Evolutionary conservation across 2,113 vertebrate genomes (phyloP).

Genomic region (Capreolus pygargus): DNA sequence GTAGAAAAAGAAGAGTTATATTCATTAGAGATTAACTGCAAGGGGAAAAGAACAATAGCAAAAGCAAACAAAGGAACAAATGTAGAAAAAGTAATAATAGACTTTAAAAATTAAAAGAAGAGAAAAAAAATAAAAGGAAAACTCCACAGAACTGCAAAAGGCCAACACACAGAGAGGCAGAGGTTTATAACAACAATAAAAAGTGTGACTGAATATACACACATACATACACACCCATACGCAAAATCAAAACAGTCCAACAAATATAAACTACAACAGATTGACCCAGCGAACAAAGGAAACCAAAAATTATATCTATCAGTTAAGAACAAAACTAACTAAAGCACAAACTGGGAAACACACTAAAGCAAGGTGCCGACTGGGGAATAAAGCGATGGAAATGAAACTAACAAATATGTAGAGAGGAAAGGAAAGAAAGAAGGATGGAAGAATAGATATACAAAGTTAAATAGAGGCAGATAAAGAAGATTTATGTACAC

Average conservation of each 20-base stretch:
- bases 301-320: accelerated
- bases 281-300: not conserved
- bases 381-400: accelerated
- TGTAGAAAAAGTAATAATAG: too few species aligned
- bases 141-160: too few species aligned
- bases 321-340: not conserved
- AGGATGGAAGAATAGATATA: accelerated
- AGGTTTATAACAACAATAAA: too few species aligned
- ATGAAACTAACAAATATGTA: not conserved
- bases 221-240: too few species aligned
- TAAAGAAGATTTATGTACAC: accelerated
- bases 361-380: accelerated
- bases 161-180: too few species aligned
- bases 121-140: too few species aligned
- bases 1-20: too few species aligned
- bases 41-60: too few species aligned
- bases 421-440: not conserved
- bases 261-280: accelerated
- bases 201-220: too few species aligned
- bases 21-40: too few species aligned
- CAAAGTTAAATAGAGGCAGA: accelerated
- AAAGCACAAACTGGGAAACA: not conserved
- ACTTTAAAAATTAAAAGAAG: too few species aligned
- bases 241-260: not conserved
- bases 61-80: too few species aligned